phyloP scores from a whole-genome alignment of 1,140 invertebrate genomes.

The Drosophila gunungcola region DNA sequence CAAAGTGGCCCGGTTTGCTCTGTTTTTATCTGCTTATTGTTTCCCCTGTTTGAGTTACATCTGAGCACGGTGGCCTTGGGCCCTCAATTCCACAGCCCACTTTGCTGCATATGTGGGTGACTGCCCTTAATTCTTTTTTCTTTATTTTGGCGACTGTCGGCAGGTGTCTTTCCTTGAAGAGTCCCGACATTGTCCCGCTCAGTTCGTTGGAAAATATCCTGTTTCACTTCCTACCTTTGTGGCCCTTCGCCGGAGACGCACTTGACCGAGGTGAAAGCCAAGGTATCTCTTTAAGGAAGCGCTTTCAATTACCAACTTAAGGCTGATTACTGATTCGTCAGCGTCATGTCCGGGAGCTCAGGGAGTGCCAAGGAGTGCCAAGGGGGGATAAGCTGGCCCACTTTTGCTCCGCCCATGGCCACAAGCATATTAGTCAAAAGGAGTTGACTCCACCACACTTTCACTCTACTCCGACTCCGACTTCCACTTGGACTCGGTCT shows the following conservation, averaged over 20 bases:
- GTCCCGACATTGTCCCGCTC: conserved; percentile 22
- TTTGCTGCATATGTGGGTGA: conserved; percentile 16
- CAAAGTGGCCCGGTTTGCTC: conserved; percentile 8
- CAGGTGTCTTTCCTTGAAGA: conserved; percentile 51
- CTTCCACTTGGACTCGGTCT: not conserved
- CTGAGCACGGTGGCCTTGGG: conserved; percentile 45
- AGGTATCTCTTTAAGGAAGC: conserved; percentile 14
- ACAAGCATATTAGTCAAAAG: conserved; percentile 80
- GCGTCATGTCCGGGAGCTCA: conserved; percentile 42
- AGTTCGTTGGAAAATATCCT: conserved; percentile 2
- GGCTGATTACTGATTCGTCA: conserved; percentile 79
- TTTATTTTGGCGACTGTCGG: conserved; percentile 11
- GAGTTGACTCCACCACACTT: conserved; percentile 67
- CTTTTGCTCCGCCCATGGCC: conserved; percentile 31
- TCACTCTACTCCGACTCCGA: conserved; percentile 42
- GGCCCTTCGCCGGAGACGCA: not conserved
- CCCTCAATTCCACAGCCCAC: not conserved
- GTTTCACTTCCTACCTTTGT: conserved; percentile 14
- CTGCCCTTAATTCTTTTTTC: conserved; percentile 7
- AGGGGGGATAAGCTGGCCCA: conserved; percentile 21
- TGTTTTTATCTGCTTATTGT: conserved; percentile 42
- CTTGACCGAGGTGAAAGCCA: conserved; percentile 46
- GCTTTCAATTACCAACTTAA: conserved; percentile 82
- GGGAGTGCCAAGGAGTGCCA: not conserved
- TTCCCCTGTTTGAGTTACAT: conserved; percentile 26